A percentile compares a stretch with the other conserved stretches of the same genome.
These are phyloP conservation scores for Diprion similis DNA, from an alignment of 1,140 invertebrate genomes.

Conservation along the genomic window DNA sequence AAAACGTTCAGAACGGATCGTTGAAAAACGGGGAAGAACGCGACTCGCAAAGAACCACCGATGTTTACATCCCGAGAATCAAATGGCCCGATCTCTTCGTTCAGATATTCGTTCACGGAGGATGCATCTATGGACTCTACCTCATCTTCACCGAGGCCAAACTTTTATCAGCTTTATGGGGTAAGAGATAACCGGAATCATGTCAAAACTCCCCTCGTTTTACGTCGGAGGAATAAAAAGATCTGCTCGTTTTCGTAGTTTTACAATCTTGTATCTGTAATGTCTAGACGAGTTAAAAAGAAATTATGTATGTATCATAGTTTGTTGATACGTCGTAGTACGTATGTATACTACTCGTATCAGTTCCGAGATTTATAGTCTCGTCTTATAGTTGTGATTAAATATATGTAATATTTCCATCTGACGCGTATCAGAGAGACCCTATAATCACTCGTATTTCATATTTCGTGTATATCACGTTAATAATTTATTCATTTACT, in stretches of 20 bases:
- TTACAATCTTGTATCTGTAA: background rate
- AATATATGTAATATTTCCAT: too few species aligned
- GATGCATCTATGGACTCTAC: slow-evolving; percentile 74
- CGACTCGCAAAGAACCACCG: slow-evolving; percentile 43
- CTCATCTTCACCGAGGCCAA: slow-evolving; percentile 70
- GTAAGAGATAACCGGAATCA: slow-evolving; percentile 62
- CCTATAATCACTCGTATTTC: too few species aligned
- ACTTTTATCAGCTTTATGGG: slow-evolving; percentile 72
- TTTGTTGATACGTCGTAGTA: too few species aligned
- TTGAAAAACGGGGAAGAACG: slow-evolving; percentile 9
- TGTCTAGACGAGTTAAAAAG: too few species aligned
- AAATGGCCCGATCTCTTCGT: slow-evolving; percentile 74
- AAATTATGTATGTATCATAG: too few species aligned
- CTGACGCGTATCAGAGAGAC: too few species aligned
- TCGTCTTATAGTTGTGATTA: too few species aligned
- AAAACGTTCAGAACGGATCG: slow-evolving; percentile 9
- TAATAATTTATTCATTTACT: too few species aligned
- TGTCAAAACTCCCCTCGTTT: background rate
- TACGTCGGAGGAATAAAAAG: background rate
- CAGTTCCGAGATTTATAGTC: too few species aligned
- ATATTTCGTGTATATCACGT: too few species aligned
- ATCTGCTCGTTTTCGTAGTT: background rate
- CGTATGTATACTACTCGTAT: too few species aligned
- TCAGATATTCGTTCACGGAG: slow-evolving; percentile 72
- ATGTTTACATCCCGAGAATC: slow-evolving; percentile 67